A percentile compares a stretch with the other conserved stretches of the same genome.
phyloP scores from a whole-genome alignment of 1,140 invertebrate species.

The Lepeophtheirus salmonis region DNA sequence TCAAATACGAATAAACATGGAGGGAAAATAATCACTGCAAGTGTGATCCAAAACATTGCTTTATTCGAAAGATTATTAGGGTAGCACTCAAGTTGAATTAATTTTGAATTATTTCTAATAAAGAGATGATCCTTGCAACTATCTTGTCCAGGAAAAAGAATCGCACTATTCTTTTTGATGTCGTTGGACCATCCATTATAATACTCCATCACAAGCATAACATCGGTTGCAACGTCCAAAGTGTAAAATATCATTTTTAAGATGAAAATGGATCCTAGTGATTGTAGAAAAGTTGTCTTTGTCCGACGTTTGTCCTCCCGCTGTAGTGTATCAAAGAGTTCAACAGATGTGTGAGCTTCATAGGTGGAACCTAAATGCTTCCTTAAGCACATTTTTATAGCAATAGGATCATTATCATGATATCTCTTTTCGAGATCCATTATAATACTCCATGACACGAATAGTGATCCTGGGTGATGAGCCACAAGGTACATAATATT shows the following conservation, averaged over 20 bases:
- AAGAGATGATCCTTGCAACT: background rate
- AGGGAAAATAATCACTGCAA: background rate
- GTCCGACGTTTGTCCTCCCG: background rate
- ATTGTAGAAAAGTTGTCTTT: background rate
- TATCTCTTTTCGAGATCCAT: background rate
- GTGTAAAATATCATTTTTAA: background rate
- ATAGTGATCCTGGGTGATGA: background rate
- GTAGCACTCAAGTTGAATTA: background rate
- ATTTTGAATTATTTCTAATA: background rate
- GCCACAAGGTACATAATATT: background rate
- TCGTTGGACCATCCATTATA: background rate
- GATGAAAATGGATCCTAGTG: background rate
- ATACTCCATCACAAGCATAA: background rate
- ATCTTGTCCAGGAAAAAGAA: background rate
- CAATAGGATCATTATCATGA: background rate
- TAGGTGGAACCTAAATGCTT: background rate
- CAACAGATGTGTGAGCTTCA: background rate
- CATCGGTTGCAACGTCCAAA: background rate
- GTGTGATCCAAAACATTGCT: background rate
- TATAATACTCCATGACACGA: background rate
- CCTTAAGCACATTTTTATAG: background rate
- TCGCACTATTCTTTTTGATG: background rate
- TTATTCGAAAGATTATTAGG: background rate
- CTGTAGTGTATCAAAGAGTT: background rate
- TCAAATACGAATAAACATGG: background rate